Percentiles rank a stretch among this genome's conserved stretches.
Conservation (phyloP, 2,888 invertebrate species). For the Acanthoscelides obtectus region DNA sequence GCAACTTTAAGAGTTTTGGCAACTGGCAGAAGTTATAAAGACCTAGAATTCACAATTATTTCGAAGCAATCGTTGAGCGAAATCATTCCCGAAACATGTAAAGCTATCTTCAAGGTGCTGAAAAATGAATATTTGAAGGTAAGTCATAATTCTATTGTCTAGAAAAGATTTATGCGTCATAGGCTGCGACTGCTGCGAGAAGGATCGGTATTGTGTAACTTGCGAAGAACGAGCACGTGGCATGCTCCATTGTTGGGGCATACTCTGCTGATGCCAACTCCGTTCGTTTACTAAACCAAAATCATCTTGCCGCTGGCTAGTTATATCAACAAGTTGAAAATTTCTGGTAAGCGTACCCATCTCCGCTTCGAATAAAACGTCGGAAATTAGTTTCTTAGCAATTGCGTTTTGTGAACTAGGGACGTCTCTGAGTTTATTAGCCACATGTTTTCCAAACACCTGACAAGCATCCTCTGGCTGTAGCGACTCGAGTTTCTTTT, state of each 20-base stretch:
- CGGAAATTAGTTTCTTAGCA: conserved; percentile 10
- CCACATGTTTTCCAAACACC: conserved; percentile 6
- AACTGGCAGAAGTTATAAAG: conserved; percentile 29
- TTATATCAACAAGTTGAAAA: conserved; percentile 7
- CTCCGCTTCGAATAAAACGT: conserved; percentile 9
- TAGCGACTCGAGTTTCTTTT: neutral
- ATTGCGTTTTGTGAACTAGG: conserved; percentile 1
- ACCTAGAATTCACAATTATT: conserved; percentile 23
- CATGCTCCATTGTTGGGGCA: neutral
- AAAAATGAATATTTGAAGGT: conserved; percentile 6
- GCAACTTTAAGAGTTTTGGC: conserved; percentile 25
- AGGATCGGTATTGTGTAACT: conserved; percentile 6
- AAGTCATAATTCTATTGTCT: conserved; percentile 1
- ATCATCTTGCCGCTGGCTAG: conserved; percentile 5
- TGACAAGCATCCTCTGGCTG: conserved; percentile 1
- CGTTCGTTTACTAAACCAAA: conserved; percentile 2
- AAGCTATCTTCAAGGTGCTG: conserved; percentile 8
- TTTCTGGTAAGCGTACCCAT: conserved; percentile 3
- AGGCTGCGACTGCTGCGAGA: conserved; percentile 8
- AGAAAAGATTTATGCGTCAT: conserved; percentile 4
- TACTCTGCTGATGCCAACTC: neutral
- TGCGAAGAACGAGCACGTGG: neutral
- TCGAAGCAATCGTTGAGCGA: conserved; percentile 20
- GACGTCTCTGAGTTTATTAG: conserved; percentile 4
- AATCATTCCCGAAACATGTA: conserved; percentile 20